Evolutionary conservation across 2,888 invertebrate species (phyloP), one percentile per base, ranked within the genome.

Genomic region (Agrochola macilenta): DNA sequence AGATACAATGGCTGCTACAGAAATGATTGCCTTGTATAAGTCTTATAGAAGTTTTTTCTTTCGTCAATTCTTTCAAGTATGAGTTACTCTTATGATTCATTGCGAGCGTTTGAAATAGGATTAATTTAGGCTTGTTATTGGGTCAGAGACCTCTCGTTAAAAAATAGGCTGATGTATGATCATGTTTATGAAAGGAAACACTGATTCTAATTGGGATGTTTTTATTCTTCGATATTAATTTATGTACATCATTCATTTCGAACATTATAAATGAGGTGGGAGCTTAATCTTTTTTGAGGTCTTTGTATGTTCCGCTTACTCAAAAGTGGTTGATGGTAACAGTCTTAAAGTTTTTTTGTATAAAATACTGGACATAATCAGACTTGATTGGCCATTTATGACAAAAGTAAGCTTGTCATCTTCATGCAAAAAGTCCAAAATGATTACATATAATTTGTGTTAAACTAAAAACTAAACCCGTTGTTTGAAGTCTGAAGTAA

Each of bases 11-110:
- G 83, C 68, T 79, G 68, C 79, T 85, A 69, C 76, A 75, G 81
- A 79, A 86, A 88, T 89, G 82, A 90, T 90, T 90, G 88, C 83
- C 83, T 92, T 90, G 88, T 89, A 87, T 86, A 88, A 88, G 86
- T 80, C 75, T 82, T 70, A 39, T 7, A 35, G 60, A n/a, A 12
- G 75, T 75, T 79, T 79, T 87, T 81, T 57, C 74, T 46, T 20
- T 64, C 20, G 35, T 43, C 20, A 35, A 12, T 63, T 71, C 69
- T 61, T 69, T 17, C 49, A 54, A 26, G 61, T 60, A 57, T 66
- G 52, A 81, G 61, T 75, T 57, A 60, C 60, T 73, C 9, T 5
- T 71, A 65, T 85, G 87, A 85, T 69, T 84, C 80, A 86, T 86
- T 86, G 71, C 49, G 57, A 35, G 54, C 61, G 39, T 83, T 78